Conservation (phyloP, 2,797 vertebrate genomes). For the Cynopterus sphinx region DNA sequence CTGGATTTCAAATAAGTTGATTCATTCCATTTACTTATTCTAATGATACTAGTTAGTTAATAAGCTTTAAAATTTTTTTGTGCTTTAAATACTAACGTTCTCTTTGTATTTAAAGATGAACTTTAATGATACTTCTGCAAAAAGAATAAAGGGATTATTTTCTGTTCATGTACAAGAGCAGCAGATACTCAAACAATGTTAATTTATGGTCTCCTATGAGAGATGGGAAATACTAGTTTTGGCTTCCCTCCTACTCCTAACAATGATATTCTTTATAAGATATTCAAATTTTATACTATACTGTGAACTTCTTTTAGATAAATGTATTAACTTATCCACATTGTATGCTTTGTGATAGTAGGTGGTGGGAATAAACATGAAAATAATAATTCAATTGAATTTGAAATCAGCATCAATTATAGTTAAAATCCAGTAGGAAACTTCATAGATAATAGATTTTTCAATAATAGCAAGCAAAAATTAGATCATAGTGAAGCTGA, state of each 20-base stretch:
- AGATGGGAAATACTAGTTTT: background rate
- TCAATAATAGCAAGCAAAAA: conserved; percentile 29
- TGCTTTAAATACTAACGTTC: conserved; percentile 32
- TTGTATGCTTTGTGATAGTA: background rate
- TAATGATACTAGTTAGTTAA: conserved; percentile 48
- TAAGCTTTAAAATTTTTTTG: background rate
- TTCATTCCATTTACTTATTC: conserved; percentile 46
- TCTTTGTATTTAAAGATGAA: conserved; percentile 44
- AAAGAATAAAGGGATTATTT: conserved; percentile 27
- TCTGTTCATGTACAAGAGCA: background rate
- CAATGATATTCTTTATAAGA: background rate
- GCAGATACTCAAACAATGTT: background rate
- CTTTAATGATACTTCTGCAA: conserved; percentile 4
- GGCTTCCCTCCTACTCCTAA: background rate
- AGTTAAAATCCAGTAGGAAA: background rate
- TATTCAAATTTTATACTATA: background rate
- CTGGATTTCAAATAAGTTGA: conserved; percentile 45
- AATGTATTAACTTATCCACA: background rate
- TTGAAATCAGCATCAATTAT: background rate
- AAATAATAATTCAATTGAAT: background rate
- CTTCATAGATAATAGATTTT: background rate
- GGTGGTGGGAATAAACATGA: background rate
- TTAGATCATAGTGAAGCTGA: background rate
- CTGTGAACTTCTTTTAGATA: background rate
- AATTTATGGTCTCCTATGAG: background rate